Evolutionary conservation across 2,797 vertebrate species (phyloP), one percentile per base, ranked within the genome.

Genomic region (Hozukius guyotensis): DNA sequence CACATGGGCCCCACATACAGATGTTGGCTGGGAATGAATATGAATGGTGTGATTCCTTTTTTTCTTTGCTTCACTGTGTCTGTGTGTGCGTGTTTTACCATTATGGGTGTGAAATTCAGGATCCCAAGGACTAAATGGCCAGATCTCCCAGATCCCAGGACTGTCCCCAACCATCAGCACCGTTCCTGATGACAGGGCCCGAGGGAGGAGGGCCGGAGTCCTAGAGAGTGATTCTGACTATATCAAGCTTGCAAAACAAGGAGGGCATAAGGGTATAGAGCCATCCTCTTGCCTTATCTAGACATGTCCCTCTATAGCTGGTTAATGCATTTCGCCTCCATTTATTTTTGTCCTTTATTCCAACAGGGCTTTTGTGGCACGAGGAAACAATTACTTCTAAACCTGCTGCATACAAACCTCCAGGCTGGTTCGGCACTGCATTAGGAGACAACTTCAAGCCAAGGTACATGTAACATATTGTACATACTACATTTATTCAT

Each of bases 181-280:
- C 9, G 55, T 59, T 8, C 63, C 73, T 4, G 86, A 91, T 8
- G 91, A 93, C 70, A 94, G 8, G 84, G 56, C 11, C 63, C 65
- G 82, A 20, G 94, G 95, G 1, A 86, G 93, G 8, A 93, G 95
- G 49, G 72, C 31, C 0, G 88, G 87, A 24, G 81, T 96, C 69
- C 75, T 87, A 3, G 92, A 94, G 2, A 83, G 87, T 8, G 95
- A 96, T 68, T 94, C 95, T 20, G 94, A 94, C 8, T 96, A 95
- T 69, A 69, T 95, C 42, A 96, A 95, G 64, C 92, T 96, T 59
- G 94, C 95, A 77, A 96, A 96, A 85, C 94, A 93, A 94, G 95
- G 95, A 78, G 95, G 95, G 3, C 92, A 94, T 31, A 95, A 90
- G 55, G 95, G 95, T 96, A 92, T 4, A 66, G 5, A 64, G 6